Evolutionary conservation across 2,888 invertebrate genomes (phyloP), one percentile per base, ranked within the genome.

Genomic region (Villa cingulata): DNA sequence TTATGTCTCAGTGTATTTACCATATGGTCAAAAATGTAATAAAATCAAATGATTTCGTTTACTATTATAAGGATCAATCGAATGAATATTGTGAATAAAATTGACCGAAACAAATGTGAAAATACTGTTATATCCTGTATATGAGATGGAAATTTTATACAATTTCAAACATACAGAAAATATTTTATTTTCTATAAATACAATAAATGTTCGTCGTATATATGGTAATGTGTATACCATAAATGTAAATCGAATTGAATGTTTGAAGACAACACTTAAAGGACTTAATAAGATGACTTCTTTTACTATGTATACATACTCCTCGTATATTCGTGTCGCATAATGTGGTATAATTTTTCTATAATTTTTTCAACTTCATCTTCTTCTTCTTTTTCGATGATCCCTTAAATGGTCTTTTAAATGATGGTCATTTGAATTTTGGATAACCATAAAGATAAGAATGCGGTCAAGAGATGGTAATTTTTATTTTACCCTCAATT

Each of bases 371-470:
- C 23, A 23, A 6, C 5, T 23, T 6, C 23, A 23, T 23, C 4
- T 23, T 55, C 53, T 52, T 48, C 51, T 46, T 43, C 45, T 48
- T 40, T 51, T 48, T 53, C 23, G 29, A 54, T 54, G 29, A 54
- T 54, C 53, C 54, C 53, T 51, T 54, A 48, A 32, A 32, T 32
- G 55, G 54, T 9, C 53, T 55, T 55, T 55, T 48, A 55, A 55
- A 53, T 53, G 54, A 49, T 50, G 52, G 56, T 54, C 54, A 55
- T 56, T 55, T 56, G 54, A 56, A 56, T 32, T 56, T 55, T 48
- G 54, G 55, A 53, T 53, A 43, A 37, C 50, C 55, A 56, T 56
- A 56, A 56, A 56, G 56, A 56, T 56, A 56, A 56, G 56, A 56
- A n/a, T 54, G 56, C 54, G 56, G 56, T 56, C 56, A 56, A 54